Evolutionary conservation across 2,888 invertebrate species (phyloP).

Genomic region (Sclerodermus sp.): DNA sequence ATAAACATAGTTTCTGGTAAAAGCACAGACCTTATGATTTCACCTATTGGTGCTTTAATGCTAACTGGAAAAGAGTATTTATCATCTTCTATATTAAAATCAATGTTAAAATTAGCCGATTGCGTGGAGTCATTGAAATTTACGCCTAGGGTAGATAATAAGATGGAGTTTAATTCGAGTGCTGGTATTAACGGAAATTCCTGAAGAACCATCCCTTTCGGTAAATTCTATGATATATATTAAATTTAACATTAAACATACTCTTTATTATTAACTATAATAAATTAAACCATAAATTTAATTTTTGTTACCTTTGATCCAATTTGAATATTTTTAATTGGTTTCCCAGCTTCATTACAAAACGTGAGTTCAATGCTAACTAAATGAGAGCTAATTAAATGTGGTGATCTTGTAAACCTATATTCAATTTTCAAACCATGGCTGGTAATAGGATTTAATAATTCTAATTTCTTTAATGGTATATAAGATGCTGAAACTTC

Average conservation of each 20-base stretch:
- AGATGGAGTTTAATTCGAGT: constrained; percentile 67
- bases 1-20: constrained; percentile 74
- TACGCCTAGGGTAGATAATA: constrained; percentile 75
- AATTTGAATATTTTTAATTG: constrained; percentile 70
- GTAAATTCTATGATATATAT: constrained; percentile 61
- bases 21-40: constrained; percentile 78
- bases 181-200: constrained; percentile 72
- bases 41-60: constrained; percentile 84
- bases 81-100: constrained; percentile 60
- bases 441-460: constrained; percentile 73
- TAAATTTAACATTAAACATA: constrained; percentile 16
- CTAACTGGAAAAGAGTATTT: constrained; percentile 55
- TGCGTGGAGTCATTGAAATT: constrained; percentile 94
- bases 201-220: constrained; percentile 73
- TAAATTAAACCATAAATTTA: no score
- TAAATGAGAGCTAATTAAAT: constrained; percentile 81
- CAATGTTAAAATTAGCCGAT: constrained; percentile 78
- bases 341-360: constrained; percentile 70
- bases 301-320: constrained; percentile 78
- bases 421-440: constrained; percentile 68
- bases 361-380: constrained; percentile 79
- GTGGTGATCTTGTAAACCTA: constrained; percentile 77
- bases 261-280: no score
- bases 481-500: constrained; percentile 65
- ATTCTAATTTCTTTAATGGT: constrained; percentile 64